Evolutionary conservation across 2,888 invertebrate genomes (phyloP), one percentile per base, ranked within the genome.

Genomic region (Blomia tropicalis): DNA sequence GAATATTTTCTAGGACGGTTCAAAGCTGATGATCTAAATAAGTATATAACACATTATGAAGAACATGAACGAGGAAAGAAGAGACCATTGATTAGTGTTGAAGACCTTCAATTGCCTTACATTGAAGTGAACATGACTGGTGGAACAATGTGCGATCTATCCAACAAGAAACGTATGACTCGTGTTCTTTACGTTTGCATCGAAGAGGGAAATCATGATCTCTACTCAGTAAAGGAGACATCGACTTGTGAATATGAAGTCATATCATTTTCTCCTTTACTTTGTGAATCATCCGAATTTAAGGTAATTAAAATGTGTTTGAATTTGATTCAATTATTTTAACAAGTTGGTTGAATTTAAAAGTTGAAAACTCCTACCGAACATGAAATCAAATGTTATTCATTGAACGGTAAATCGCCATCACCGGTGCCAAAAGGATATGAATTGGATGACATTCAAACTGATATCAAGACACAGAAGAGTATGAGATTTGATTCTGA

Each of bases 211-310:
- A 86, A 87, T 70, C 88, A 91, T 69, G 92, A 93, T 72, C 83
- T 95, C 1, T 89, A 87, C 72, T 87, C 88, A 0, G 80, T 95
- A 65, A 92, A 92, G 71, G 95, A 95, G 74, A 86, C 83, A 0
- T 85, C 89, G 0, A 90, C 88, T 0, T 96, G 96, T 72, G 87
- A 90, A 73, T 96, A 96, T 72, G 93, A 95, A 75, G 83, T 83
- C 1, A 82, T 95, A 17, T 85, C 96, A 17, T 77, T 93, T 25
- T 88, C 93, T 0, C 84, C 87, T 0, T 75, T 84, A 11, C 77
- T 98, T 0, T 98, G 98, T 71, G 77, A 79, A 36, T 93, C 95
- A 77, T 92, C 93, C 0, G 82, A 82, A 65, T 98, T 86, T 71
- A 84, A 63, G 29, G 51, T 30, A 36, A 27, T 31, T 2, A 11